phyloP scores from a whole-genome alignment of 1,140 invertebrate genomes.

The Leptopilina boulardi region DNA sequence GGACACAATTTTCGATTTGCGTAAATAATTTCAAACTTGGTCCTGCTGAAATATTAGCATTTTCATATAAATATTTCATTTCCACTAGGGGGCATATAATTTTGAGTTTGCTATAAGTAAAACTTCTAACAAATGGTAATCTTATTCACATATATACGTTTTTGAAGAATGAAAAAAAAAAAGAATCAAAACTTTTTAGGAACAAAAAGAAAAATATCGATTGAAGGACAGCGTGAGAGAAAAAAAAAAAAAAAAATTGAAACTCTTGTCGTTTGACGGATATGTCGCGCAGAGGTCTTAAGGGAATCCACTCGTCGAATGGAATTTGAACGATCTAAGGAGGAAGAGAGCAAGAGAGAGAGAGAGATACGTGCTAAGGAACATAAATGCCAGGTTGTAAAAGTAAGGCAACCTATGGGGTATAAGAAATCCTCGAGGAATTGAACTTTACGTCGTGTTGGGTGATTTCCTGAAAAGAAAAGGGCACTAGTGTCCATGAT shows the following conservation, averaged over 20 bases:
- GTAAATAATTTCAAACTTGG: neutral
- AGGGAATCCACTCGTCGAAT: conserved; percentile 6
- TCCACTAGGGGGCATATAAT: neutral
- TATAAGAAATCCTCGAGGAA: conserved; percentile 11
- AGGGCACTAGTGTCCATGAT: conserved; percentile 1
- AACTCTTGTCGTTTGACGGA: conserved; percentile 11
- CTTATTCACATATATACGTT: neutral
- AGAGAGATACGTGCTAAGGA: conserved; percentile 21
- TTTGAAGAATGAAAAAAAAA: neutral
- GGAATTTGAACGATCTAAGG: neutral
- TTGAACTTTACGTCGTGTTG: conserved; percentile 1
- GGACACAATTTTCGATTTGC: neutral
- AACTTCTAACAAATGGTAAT: neutral
- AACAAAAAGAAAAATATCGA: neutral
- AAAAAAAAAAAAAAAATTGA: neutral
- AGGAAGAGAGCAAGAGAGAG: neutral
- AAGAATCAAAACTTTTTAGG: neutral
- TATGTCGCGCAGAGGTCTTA: neutral
- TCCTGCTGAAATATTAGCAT: neutral
- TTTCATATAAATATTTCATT: neutral
- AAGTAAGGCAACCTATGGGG: neutral
- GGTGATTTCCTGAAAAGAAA: conserved; percentile 8
- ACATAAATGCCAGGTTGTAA: conserved; percentile 19
- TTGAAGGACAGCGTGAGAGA: neutral
- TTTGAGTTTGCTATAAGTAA: neutral